Evolutionary conservation across 2,113 vertebrate genomes (phyloP), one percentile per base, ranked within the genome.

Genomic region (Pachyramphus minor): DNA sequence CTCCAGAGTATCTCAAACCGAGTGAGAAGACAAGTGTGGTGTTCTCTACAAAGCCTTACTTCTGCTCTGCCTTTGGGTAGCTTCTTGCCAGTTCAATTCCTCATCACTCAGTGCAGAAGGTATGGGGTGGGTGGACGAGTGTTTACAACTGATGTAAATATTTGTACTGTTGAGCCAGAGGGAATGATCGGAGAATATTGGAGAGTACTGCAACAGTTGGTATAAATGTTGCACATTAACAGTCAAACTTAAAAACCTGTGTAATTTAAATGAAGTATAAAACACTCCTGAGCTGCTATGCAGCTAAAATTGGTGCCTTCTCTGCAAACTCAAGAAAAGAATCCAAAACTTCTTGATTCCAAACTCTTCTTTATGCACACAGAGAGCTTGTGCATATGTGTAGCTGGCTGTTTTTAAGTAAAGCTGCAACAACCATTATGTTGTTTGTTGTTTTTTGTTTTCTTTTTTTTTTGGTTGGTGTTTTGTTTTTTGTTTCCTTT

Each of bases 241-340:
- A 82, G 56, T 81, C 84, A 72, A 84, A 91, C 53, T 58, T 81
- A 68, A 90, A 86, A 84, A 52, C 52, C 59, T 73, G 33, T 75
- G 66, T 81, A 92, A 92, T 69, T 89, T 86, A 94, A 96, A 96
- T 94, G 95, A 95, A 95, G 93, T 93, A 92, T 72, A 33, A 64
- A 96, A 96, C 90, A 92, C 92, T 96, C 95, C 94, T 93, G 67
- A 94, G 92, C 94, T 97, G 90, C 90, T 84, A 90, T 7, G 45
- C 89, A 91, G 92, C 90, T 83, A 79, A 75, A 93, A 84, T 93
- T 96, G 92, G 95, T 97, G 97, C 95, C 95, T 97, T 96, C 27
- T 90, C 59, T 90, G 69, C 86, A 85, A 95, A 76, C 41, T 53
- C 37, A 68, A 78, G 49, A 15, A 81, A 31, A 79, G 68, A 83